Base-by-base conservation (phyloP, 2,113 vertebrate genomes). In the Telmatochromis brachygnathus region DNA sequence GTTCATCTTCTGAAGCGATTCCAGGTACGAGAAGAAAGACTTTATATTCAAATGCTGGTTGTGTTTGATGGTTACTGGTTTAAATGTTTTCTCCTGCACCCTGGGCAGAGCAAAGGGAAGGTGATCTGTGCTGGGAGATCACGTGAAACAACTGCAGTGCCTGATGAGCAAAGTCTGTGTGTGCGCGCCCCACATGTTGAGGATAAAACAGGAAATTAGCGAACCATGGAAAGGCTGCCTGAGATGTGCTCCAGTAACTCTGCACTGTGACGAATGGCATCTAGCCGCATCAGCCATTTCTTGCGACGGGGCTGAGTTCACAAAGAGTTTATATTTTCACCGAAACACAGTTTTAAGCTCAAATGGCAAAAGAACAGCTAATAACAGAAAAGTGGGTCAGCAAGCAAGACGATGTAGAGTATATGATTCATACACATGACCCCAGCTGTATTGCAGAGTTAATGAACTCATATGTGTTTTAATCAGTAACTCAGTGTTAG, bases 251-350 rank as follows among this genome's bases (percentile, higher is more conserved):
- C 79, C 89, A 84, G 49, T 84, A 87, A 77, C 82, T 77, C 62
- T 79, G 42, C 37, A 35, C 86, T 91, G 90, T 94, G 90, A 93
- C 91, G 87, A 92, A 92, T 88, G 68, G 33, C 62, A 84, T 87
- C 84, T 79, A 84, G 85, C 88, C 83, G 65, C 23, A 89, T 93
- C 92, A 89, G 88, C 93, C 90, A 91, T 93, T 95, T 90, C 79
- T 88, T 42, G 87, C 35, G 6, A 30, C 15, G 14, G 9, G 62
- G 45, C 81, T 60, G 81, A 70, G 91, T 92, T 94, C 87, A 45
- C 90, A 75, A 62, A 91, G 81, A 81, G 91, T 93, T 93, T 87
- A 91, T 55, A 88, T 68, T 85, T 92, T 85, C 45, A 82, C 53
- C 81, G 42, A 90, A 83, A 70, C 51, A 45, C 26, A 21, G 65